Evolutionary conservation across 2,888 invertebrate species (phyloP).

Genomic region (Clunio marinus): DNA sequence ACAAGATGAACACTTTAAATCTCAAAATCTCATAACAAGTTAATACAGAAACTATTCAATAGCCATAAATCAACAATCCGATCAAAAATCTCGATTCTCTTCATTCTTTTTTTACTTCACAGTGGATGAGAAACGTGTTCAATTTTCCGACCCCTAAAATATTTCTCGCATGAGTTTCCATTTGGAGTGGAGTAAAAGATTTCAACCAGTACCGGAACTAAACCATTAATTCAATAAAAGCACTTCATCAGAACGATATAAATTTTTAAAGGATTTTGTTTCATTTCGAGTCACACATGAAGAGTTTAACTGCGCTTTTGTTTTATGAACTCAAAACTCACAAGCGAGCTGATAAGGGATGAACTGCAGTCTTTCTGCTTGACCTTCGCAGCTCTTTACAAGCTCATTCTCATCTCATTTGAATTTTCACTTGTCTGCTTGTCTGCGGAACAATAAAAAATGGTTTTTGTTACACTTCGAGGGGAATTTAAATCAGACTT

Average conservation of each 20-base stretch:
- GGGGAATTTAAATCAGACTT: conserved; percentile 8
- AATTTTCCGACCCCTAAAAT: conserved; percentile 11
- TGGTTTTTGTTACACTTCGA: not conserved
- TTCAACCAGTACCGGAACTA: conserved; percentile 29
- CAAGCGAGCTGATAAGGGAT: conserved; percentile 32
- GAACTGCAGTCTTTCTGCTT: conserved; percentile 34
- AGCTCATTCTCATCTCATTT: not conserved
- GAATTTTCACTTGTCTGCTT: not conserved
- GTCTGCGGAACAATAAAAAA: conserved; percentile 6
- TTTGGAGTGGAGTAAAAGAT: not conserved
- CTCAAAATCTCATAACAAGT: not conserved
- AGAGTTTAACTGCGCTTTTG: not conserved
- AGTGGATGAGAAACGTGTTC: not conserved
- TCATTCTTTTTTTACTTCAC: no score
- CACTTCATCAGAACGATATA: conserved; percentile 22
- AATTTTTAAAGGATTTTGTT: not conserved
- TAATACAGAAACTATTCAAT: conserved; percentile 27
- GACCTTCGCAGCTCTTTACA: conserved; percentile 22
- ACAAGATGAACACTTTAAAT: not conserved
- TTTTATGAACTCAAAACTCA: no score
- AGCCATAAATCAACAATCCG: conserved; percentile 31
- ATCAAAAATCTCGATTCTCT: not conserved
- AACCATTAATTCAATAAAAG: conserved; percentile 38
- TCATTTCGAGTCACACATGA: not conserved
- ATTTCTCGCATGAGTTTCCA: conserved; percentile 20